A percentile compares a stretch with the other conserved stretches of the same genome.
Conservation (phyloP, 2,888 invertebrate species). For the Aspidapion aeneum region DNA sequence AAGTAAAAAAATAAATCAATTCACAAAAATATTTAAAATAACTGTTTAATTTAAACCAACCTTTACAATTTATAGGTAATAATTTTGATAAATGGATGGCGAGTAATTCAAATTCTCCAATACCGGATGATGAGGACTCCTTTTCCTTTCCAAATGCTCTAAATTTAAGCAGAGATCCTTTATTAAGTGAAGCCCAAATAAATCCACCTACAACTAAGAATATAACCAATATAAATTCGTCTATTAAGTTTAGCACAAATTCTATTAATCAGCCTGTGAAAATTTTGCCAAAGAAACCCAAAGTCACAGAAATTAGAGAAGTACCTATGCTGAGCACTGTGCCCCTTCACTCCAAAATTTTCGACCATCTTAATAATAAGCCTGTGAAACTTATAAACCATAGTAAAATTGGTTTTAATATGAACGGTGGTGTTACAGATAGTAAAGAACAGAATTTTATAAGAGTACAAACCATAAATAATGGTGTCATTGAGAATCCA, state of each 20-base stretch:
- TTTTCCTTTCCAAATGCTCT: background rate
- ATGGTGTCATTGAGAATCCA: no score
- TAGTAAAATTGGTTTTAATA: no score
- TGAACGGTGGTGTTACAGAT: no score
- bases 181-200: background rate
- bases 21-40: no score
- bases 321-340: background rate
- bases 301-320: background rate
- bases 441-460: no score
- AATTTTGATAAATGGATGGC: background rate
- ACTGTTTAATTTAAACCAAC: no score
- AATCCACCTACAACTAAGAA: background rate
- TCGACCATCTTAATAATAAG: background rate
- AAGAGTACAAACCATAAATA: no score
- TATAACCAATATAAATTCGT: background rate
- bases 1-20: no score
- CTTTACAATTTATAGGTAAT: no score
- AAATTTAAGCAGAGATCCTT: background rate
- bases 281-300: background rate
- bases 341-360: background rate
- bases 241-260: background rate
- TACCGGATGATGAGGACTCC: background rate
- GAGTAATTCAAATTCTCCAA: background rate
- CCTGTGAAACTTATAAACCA: background rate
- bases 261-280: background rate